These are phyloP conservation scores for Drosophila subsilvestris DNA, from an alignment of 2,888 invertebrate species.

Conservation along the genomic window DNA sequence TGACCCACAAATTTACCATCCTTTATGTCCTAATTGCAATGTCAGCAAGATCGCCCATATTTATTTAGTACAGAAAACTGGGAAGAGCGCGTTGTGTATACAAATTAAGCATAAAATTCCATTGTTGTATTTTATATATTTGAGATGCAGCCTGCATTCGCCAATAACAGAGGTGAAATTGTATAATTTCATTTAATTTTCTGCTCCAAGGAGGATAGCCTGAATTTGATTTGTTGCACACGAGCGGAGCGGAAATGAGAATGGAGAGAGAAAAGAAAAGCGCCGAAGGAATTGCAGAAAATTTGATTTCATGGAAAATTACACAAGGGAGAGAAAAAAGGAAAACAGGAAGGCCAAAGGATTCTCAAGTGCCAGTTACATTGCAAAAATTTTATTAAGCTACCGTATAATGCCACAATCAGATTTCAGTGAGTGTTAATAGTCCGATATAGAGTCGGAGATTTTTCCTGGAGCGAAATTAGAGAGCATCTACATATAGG, in stretches of 20 bases:
- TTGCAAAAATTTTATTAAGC: constrained; percentile 2
- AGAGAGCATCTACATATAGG: no score
- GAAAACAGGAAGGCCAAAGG: background rate
- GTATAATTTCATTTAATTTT: constrained; percentile 9
- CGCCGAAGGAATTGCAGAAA: constrained; percentile 6
- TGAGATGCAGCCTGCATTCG: constrained; percentile 1
- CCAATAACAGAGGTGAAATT: constrained; percentile 5
- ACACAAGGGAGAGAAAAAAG: background rate
- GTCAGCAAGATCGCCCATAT: background rate
- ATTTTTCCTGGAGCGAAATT: background rate
- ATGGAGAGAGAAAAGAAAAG: background rate
- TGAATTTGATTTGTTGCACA: constrained; percentile 21
- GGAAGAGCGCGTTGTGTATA: constrained; percentile 20
- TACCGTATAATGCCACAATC: background rate
- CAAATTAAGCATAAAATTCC: constrained; percentile 36
- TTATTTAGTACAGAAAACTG: constrained; percentile 7
- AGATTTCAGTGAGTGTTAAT: background rate
- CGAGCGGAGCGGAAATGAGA: constrained; percentile 11
- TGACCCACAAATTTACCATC: constrained; percentile 8
- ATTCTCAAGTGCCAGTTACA: background rate
- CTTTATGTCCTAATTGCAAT: background rate
- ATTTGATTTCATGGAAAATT: background rate
- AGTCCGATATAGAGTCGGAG: background rate
- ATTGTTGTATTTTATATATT: constrained; percentile 19
- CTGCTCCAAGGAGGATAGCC: background rate